Base-by-base conservation (phyloP, 2,113 vertebrate genomes). In the Sminthopsis crassicaudata region DNA sequence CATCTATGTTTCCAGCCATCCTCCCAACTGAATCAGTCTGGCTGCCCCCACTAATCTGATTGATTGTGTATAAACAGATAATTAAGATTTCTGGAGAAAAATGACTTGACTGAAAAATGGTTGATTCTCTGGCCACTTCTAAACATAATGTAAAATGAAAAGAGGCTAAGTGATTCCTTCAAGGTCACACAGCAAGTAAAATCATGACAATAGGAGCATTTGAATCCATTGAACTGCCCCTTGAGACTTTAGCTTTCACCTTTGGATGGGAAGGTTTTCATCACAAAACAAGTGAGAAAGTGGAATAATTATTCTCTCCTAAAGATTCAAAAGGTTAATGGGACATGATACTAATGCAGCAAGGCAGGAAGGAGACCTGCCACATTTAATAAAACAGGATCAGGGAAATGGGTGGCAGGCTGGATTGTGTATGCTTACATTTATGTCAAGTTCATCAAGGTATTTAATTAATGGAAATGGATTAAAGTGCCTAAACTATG, bases 21-120 rank as follows among this genome's bases (percentile, higher is more conserved):
- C 67, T 84, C 67, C n/a, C 67, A 84, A 84, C 14, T 42, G 67
- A 84, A 84, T 42, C 36, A n/a, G 67, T 22, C 67, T 84, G n/a
- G 67, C 36, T 42, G 36, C 67, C 6, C 60, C 67, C n/a, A n/a
- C 36, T 84, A n/a, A 84, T 84, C 67, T 84, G 67, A 84, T 84
- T 84, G 16, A 84, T 84, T 84, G 67, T 84, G 67, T 84, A 42
- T 84, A 84, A 84, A 84, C 7, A n/a, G 67, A 84, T 84, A 84
- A 84, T 84, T 84, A 84, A 84, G 67, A 84, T 19, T 84, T 84
- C 36, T 42, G 67, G 30, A 84, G 67, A 84, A 84, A 84, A 84
- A 84, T 84, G 36, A 84, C 67, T 84, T 84, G 67, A 84, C n/a
- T 84, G 67, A 84, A 84, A 84, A 84, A 84, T 84, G 67, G 67